These are phyloP conservation scores for Idaea dimidiata DNA, from an alignment of 2,888 invertebrate species.

Conservation along the genomic window DNA sequence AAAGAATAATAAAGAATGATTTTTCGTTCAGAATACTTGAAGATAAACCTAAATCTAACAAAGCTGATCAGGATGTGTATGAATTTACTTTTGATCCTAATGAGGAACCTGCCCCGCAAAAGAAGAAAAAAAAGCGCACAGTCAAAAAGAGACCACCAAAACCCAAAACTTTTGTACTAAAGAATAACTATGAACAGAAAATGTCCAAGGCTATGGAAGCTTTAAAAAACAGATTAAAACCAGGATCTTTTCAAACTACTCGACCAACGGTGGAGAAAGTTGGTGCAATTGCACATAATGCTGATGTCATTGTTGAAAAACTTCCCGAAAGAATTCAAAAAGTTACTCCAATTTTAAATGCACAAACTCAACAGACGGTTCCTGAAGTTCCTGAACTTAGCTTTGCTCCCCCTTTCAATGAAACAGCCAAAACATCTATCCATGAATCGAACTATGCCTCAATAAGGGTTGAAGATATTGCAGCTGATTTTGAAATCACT, in stretches of 20 bases:
- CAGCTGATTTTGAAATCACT: conserved; percentile 56
- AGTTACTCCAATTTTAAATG: neutral
- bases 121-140: conserved; percentile 61
- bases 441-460: conserved; percentile 47
- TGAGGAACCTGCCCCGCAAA: conserved; percentile 65
- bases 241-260: conserved; percentile 19
- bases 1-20: conserved; percentile 37
- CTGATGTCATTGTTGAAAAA: too few relatives aligned
- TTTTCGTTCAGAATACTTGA: conserved; percentile 54
- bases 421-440: conserved; percentile 20
- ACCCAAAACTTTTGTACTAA: conserved; percentile 45
- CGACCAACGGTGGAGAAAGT: neutral
- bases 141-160: conserved; percentile 49
- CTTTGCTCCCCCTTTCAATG: conserved; percentile 16
- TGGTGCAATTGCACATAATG: neutral
- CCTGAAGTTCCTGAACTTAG: conserved; percentile 6
- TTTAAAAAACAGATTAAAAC: conserved; percentile 47
- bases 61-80: conserved; percentile 56
- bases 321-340: neutral
- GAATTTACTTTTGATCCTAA: conserved; percentile 74
- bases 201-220: conserved; percentile 56
- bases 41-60: conserved; percentile 42
- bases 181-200: conserved; percentile 64
- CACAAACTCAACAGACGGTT: neutral
- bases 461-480: conserved; percentile 63